A percentile compares a stretch with the other conserved stretches of the same genome.
Evolutionary conservation across 2,797 vertebrate species (phyloP).

Genomic region (Typhlichthys eigenmanni): DNA sequence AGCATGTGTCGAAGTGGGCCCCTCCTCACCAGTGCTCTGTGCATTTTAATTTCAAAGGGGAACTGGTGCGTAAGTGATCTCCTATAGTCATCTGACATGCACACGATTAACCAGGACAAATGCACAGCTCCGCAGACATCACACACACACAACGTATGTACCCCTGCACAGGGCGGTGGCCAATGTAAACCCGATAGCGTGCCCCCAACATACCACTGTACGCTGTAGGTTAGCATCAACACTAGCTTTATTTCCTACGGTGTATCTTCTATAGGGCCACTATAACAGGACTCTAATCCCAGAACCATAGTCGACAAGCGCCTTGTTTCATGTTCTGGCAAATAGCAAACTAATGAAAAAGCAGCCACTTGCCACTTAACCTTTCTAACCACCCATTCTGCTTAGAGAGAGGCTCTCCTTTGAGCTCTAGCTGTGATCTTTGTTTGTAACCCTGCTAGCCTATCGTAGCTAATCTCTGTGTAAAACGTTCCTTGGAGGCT

Average conservation of each 20-base stretch:
- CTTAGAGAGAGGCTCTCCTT: constrained; percentile 22
- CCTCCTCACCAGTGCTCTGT: constrained; percentile 40
- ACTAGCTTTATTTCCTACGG: constrained; percentile 11
- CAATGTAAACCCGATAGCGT: constrained; percentile 26
- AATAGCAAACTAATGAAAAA: constrained; percentile 31
- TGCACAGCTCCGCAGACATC: constrained; percentile 16
- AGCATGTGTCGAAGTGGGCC: constrained; percentile 28
- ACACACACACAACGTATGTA: constrained; percentile 49
- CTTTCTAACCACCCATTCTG: constrained; percentile 32
- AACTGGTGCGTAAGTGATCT: constrained; percentile 70
- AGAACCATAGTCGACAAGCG: constrained; percentile 16
- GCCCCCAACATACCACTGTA: no score
- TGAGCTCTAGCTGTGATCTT: constrained; percentile 39
- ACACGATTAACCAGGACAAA: constrained; percentile 10
- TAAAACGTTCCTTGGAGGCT: constrained; percentile 55
- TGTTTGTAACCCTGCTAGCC: constrained; percentile 51
- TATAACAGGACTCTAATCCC: background rate
- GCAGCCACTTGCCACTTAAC: constrained; percentile 22
- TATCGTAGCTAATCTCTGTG: constrained; percentile 50
- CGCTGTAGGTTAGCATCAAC: no score
- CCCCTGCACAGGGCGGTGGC: constrained; percentile 72
- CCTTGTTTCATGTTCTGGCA: constrained; percentile 22
- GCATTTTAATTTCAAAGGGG: constrained; percentile 77
- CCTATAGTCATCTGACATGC: constrained; percentile 25
- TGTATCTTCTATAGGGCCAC: constrained; percentile 6